These are phyloP conservation scores for Eurosta solidaginis DNA, from an alignment of 1,140 invertebrate species.

Conservation along the genomic window DNA sequence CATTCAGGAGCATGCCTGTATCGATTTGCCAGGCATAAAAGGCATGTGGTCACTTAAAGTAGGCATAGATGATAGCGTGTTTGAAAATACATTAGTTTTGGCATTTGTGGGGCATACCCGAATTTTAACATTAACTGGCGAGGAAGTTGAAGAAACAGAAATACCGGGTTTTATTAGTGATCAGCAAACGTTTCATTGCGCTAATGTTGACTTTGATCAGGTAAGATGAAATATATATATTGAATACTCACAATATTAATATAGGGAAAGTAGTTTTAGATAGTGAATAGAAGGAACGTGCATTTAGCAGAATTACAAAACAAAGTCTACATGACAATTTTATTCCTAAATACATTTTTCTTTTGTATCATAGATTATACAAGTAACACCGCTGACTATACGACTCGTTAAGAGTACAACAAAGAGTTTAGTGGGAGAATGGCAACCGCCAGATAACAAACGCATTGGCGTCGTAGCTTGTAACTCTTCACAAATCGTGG, in stretches of 20 bases:
- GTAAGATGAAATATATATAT: constrained; percentile 61
- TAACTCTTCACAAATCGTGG: constrained; percentile 81
- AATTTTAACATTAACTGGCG: constrained; percentile 85
- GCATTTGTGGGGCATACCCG: constrained; percentile 94
- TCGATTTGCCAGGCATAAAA: constrained; percentile 96
- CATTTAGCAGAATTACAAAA: too few relatives aligned
- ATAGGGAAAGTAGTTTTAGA: too few relatives aligned
- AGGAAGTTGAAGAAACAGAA: constrained; percentile 97
- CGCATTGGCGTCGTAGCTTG: constrained; percentile 89
- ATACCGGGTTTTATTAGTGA: constrained; percentile 87
- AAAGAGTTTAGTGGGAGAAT: constrained; percentile 75
- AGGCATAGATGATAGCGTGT: constrained; percentile 62
- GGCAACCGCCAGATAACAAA: constrained; percentile 76
- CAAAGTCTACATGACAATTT: too few relatives aligned
- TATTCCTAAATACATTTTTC: too few relatives aligned
- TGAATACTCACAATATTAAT: too few relatives aligned
- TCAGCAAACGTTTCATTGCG: constrained; percentile 91
- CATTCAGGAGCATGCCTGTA: constrained; percentile 95
- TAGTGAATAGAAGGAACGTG: too few relatives aligned
- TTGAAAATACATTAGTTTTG: constrained; percentile 88
- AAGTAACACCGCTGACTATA: constrained; percentile 75
- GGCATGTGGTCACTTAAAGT: constrained; percentile 94
- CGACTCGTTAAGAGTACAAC: constrained; percentile 70
- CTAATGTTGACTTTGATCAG: constrained; percentile 84
- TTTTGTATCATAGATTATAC: constrained; percentile 48